Evolutionary conservation across 1,140 invertebrate genomes (phyloP).

Genomic region (Pissodes strobi): DNA sequence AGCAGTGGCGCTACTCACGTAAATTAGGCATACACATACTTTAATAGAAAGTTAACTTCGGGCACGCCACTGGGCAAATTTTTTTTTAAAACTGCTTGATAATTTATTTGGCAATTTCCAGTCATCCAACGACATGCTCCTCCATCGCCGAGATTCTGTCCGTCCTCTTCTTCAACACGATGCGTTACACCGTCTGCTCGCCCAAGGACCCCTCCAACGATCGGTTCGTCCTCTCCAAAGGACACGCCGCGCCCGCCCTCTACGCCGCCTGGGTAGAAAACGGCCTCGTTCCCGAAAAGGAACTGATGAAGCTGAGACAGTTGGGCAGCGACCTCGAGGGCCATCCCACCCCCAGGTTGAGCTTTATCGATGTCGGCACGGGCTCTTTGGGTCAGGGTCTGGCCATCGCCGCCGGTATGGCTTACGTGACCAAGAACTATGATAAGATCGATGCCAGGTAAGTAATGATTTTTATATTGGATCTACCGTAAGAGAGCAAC

Average conservation of each 20-base stretch:
- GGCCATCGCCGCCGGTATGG: constrained; percentile 95
- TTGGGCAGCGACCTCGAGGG: constrained; percentile 95
- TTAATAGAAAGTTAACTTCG: too few species aligned
- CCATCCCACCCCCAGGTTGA: constrained; percentile 95
- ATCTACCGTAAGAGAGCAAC: too few species aligned
- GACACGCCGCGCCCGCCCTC: constrained; percentile 97
- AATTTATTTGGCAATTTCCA: too few species aligned
- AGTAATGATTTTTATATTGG: too few species aligned
- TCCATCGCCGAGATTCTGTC: constrained; percentile 99
- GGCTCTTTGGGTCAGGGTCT: constrained; percentile 98
- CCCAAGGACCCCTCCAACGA: constrained; percentile 89
- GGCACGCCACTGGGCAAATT: too few species aligned
- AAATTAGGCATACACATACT: too few species aligned
- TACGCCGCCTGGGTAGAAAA: constrained; percentile 99
- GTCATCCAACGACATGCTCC: constrained; percentile 98
- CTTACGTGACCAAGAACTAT: constrained; percentile 95
- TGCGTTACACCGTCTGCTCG: constrained; percentile 87
- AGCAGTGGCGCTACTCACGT: too few species aligned
- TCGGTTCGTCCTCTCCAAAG: constrained; percentile 96
- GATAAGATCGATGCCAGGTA: constrained; percentile 90
- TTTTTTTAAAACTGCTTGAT: too few species aligned
- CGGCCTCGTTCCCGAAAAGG: constrained; percentile 82
- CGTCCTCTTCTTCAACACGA: constrained; percentile 96
- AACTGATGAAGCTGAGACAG: constrained; percentile 90
- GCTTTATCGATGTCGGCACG: constrained; percentile 98